Base-by-base conservation (phyloP, 1,140 invertebrate species). In the Pachyrhynchus sulphureomaculatus region DNA sequence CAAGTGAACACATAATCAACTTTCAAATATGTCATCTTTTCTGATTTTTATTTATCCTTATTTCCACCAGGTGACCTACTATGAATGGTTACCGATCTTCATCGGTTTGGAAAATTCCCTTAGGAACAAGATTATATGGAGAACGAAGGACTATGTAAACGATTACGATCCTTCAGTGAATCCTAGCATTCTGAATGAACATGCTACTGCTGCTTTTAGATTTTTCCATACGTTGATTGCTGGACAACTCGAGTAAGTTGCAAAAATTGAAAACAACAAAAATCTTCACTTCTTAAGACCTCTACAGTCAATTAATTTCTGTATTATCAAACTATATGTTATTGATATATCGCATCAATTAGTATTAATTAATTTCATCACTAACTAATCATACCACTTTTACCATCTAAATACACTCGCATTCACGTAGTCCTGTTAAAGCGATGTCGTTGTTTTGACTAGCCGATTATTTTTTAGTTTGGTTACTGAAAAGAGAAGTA, bases 31-130 rank as follows among this genome's bases (percentile, higher is more conserved):
- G n/a, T n/a, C n/a, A n/a, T n/a, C n/a, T n/a, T n/a, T n/a, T n/a
- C n/a, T n/a, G n/a, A n/a, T n/a, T n/a, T n/a, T n/a, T n/a, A n/a
- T n/a, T n/a, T n/a, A n/a, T n/a, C n/a, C n/a, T n/a, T n/a, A n/a
- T n/a, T n/a, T n/a, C n/a, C n/a, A n/a, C n/a, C n/a, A n/a, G n/a
- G 90, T 95, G 26, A 86, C 87, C 21, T 95, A 92, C 70, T 89
- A 89, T 64, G 92, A 95, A 76, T 94, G 88, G 82, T 74, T 95
- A 10, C 92, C 93, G 2, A 86, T 91, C 48, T 85, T 95, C 49
- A 79, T 91, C 37, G 87, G 87, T 5, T 66, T 72, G 4, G 81
- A 89, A 47, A 87, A 88, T 70, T 83, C 88, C 69, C 71, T 84
- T 4, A 84, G 86, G 67, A 87, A 90, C 62, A 84, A 84, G 20